A percentile compares a stretch with the other conserved stretches of the same genome.
These are phyloP conservation scores for Cephus nigrinus DNA, from an alignment of 2,888 invertebrate species.

Conservation along the genomic window DNA sequence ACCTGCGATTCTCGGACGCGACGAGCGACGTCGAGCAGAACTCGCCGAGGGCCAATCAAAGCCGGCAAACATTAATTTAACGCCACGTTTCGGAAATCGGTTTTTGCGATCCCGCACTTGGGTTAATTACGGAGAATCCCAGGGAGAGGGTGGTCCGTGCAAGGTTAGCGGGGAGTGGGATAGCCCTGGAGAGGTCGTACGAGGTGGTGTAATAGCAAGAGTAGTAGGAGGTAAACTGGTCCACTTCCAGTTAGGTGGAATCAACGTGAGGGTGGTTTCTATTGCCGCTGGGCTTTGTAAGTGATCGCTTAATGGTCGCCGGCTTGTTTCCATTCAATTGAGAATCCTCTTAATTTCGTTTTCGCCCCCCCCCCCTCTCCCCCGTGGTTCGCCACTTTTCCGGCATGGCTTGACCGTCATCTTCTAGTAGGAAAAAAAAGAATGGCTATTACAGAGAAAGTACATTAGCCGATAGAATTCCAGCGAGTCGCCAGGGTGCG, in stretches of 20 bases:
- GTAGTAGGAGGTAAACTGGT: not conserved
- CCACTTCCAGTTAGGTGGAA: not conserved
- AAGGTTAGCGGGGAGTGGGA: conserved; percentile 12
- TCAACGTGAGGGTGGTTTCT: not conserved
- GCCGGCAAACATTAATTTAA: conserved; percentile 59
- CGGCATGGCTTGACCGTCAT: not conserved
- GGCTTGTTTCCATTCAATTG: conserved; percentile 24
- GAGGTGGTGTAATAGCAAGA: not conserved
- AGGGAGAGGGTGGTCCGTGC: conserved; percentile 12
- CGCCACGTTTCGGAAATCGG: conserved; percentile 58
- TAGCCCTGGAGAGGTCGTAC: not conserved
- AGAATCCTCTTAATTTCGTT: conserved; percentile 21
- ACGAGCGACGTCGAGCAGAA: conserved; percentile 31
- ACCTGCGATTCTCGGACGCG: conserved; percentile 45
- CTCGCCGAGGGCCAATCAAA: conserved; percentile 50
- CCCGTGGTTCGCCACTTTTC: not conserved
- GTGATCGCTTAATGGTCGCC: conserved; percentile 21
- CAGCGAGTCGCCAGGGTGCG: not conserved
- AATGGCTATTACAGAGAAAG: conserved; percentile 11
- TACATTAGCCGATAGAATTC: conserved; percentile 10
- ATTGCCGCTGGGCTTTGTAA: conserved; percentile 18
- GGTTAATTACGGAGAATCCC: conserved; percentile 45
- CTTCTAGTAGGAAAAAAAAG: not conserved
- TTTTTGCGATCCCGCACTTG: conserved; percentile 51
- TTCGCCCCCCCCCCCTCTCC: not conserved